These are phyloP conservation scores for Poeciliopsis paucimaculata DNA, from an alignment of 2,797 vertebrate species.

Conservation along the genomic window DNA sequence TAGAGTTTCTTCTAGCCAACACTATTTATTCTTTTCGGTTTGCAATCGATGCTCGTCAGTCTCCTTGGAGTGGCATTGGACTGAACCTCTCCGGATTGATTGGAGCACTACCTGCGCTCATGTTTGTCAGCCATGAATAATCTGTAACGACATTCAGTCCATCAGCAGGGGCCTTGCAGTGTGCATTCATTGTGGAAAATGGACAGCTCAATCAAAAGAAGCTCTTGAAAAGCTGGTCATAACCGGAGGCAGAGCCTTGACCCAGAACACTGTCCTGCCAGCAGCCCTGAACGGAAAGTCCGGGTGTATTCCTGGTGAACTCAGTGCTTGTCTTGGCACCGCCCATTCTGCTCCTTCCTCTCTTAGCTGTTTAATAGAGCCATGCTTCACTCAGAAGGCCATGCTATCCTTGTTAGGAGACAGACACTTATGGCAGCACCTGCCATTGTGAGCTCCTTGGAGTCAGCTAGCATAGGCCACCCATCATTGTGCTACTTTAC, in stretches of 20 bases:
- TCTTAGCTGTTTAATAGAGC: constrained; percentile 69
- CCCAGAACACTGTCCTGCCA: constrained; percentile 71
- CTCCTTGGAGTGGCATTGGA: constrained; percentile 79
- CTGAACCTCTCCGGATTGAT: constrained; percentile 76
- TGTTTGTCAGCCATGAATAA: constrained; percentile 82
- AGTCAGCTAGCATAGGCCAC: constrained; percentile 52
- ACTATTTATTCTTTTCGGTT: constrained; percentile 25
- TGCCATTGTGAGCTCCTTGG: constrained; percentile 41
- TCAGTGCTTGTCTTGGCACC: constrained; percentile 20
- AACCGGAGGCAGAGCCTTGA: constrained; percentile 80
- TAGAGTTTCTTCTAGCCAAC: constrained; percentile 18
- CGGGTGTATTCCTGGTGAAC: constrained; percentile 42
- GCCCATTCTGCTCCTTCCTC: constrained; percentile 16
- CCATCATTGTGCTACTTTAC: constrained; percentile 69
- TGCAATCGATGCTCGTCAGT: constrained; percentile 39
- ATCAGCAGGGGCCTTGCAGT: constrained; percentile 74
- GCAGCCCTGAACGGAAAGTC: constrained; percentile 54
- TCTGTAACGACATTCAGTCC: constrained; percentile 74
- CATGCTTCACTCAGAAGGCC: constrained; percentile 79
- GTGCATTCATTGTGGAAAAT: constrained; percentile 74
- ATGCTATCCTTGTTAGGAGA: constrained; percentile 72
- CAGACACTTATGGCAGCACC: constrained; percentile 59
- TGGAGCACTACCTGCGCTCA: constrained; percentile 67
- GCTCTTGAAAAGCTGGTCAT: constrained; percentile 73
- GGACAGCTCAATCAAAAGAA: constrained; percentile 82